Evolutionary conservation across 2,888 invertebrate species (phyloP).

Genomic region (Pheosia tremula): DNA sequence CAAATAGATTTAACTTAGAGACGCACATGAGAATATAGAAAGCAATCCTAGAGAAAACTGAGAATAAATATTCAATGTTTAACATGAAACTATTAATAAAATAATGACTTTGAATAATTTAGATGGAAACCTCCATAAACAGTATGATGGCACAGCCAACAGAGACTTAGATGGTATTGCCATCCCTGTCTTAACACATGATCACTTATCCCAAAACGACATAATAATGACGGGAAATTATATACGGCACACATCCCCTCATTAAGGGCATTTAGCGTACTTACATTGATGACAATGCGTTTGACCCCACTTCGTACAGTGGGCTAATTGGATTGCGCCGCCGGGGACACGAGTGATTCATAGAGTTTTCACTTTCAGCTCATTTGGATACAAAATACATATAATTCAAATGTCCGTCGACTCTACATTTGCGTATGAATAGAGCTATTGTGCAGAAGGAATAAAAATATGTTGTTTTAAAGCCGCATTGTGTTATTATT

Average conservation of each 20-base stretch:
- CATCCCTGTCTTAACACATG: background rate
- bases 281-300: conserved; percentile 52
- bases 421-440: background rate
- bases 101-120: too few relatives aligned
- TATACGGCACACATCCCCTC: conserved; percentile 50
- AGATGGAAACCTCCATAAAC: too few relatives aligned
- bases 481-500: background rate
- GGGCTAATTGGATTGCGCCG: conserved; percentile 46
- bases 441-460: background rate
- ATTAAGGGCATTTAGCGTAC: conserved; percentile 62
- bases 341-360: conserved; percentile 37
- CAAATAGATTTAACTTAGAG: background rate
- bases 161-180: background rate
- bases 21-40: too few relatives aligned
- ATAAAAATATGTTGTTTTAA: background rate
- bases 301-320: conserved; percentile 49
- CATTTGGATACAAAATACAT: conserved; percentile 10
- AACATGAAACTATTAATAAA: too few relatives aligned
- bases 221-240: conserved; percentile 46
- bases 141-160: too few relatives aligned
- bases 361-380: conserved; percentile 19
- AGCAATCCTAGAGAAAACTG: too few relatives aligned
- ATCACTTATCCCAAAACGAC: background rate
- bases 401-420: background rate
- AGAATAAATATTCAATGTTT: too few relatives aligned